These are phyloP conservation scores for Holothuria scabra DNA, from an alignment of 53 echinoderm and acorn worm species.

Conservation along the genomic window DNA sequence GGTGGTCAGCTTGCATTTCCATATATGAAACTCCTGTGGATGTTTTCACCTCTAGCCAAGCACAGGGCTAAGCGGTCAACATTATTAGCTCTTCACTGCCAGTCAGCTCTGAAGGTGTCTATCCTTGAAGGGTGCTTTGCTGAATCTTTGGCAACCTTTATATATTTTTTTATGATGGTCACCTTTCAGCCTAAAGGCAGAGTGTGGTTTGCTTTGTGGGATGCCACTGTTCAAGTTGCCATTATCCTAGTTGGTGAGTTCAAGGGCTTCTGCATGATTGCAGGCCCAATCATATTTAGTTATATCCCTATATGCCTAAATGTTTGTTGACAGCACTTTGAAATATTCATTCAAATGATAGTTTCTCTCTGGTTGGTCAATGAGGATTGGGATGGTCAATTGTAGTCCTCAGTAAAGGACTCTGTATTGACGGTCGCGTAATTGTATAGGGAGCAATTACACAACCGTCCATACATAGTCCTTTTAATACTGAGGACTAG, in stretches of 20 bases:
- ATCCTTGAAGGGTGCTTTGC: slow-evolving; percentile 73
- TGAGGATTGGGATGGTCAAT: too few species aligned
- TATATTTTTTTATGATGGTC: slow-evolving; percentile 70
- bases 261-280: too few species aligned
- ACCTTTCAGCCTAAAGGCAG: slow-evolving; percentile 65
- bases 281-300: too few species aligned
- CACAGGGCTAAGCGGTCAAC: slow-evolving; percentile 67
- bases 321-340: too few species aligned
- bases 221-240: slow-evolving; percentile 74
- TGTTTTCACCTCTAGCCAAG: slow-evolving; percentile 65
- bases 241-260: slow-evolving; percentile 79
- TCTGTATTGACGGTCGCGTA: too few species aligned
- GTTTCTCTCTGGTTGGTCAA: too few species aligned
- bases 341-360: too few species aligned
- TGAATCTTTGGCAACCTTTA: slow-evolving; percentile 80
- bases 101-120: slow-evolving; percentile 68
- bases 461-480: too few species aligned
- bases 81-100: slow-evolving; percentile 70
- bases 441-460: too few species aligned
- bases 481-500: too few species aligned
- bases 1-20: slow-evolving; percentile 73
- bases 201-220: slow-evolving; percentile 54
- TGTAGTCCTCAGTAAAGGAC: too few species aligned
- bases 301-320: too few species aligned
- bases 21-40: slow-evolving; percentile 68